Percentiles rank a stretch among this genome's conserved stretches.
Conservation (phyloP, 2,888 invertebrate species). For the Agonopterix subpropinquella region DNA sequence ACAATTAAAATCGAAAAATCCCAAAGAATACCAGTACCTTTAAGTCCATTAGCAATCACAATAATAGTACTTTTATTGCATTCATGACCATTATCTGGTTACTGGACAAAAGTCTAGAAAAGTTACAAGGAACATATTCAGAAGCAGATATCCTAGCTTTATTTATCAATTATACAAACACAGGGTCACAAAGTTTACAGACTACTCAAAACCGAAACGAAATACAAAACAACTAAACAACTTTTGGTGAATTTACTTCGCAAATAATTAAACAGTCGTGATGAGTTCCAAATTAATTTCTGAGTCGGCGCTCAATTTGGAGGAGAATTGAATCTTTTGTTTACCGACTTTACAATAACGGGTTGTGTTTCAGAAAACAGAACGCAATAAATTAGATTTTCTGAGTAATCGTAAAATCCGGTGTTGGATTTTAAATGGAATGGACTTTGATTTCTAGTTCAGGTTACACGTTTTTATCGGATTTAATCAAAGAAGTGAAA, state of each 20-base stretch:
- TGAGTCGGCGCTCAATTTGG: slow-evolving; percentile 17
- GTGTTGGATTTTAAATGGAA: background rate
- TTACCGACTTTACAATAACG: background rate
- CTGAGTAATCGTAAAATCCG: background rate
- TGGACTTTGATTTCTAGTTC: background rate
- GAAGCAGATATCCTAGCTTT: too few relatives aligned
- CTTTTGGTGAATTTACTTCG: slow-evolving; percentile 6
- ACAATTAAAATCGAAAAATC: too few relatives aligned
- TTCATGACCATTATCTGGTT: too few relatives aligned
- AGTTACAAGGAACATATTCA: too few relatives aligned
- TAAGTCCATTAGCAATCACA: too few relatives aligned
- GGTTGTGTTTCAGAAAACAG: background rate
- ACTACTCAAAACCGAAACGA: background rate
- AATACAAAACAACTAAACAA: slow-evolving; percentile 1
- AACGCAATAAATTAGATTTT: too few relatives aligned
- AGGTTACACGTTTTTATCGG: too few relatives aligned
- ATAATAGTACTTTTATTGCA: too few relatives aligned
- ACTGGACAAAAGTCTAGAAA: too few relatives aligned
- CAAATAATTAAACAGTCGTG: slow-evolving; percentile 21
- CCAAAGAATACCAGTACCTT: too few relatives aligned
- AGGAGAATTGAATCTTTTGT: background rate
- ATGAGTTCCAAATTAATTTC: slow-evolving; percentile 37
- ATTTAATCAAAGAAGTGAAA: too few relatives aligned
- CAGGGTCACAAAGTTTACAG: slow-evolving; percentile 1
- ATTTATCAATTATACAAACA: too few relatives aligned